Percentiles rank a stretch among this genome's conserved stretches.
Evolutionary conservation across 1,140 invertebrate genomes (phyloP).

Genomic region (Bombyx mandarina): DNA sequence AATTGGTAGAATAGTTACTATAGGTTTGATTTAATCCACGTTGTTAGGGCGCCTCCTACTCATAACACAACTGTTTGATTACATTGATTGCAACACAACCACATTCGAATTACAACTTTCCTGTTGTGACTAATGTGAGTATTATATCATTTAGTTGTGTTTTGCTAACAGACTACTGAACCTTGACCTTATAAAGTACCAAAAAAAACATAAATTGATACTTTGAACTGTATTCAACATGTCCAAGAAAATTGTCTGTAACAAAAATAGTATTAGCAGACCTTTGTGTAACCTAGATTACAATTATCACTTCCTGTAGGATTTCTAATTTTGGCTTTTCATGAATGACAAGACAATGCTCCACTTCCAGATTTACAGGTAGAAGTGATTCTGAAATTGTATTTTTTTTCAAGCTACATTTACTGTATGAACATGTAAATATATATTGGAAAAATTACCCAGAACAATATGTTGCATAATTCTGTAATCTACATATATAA

Average conservation of each 20-base stretch:
- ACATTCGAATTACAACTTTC: slow-evolving; percentile 13
- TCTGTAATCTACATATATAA: too few species aligned
- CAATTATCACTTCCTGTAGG: slow-evolving; percentile 34
- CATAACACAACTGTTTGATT: slow-evolving; percentile 31
- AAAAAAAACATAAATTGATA: slow-evolving; percentile 6
- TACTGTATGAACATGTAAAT: too few species aligned
- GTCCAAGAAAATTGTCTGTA: not conserved
- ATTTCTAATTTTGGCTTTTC: slow-evolving; percentile 42
- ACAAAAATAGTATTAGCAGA: slow-evolving; percentile 32
- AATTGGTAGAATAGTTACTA: slow-evolving; percentile 26
- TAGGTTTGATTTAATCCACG: slow-evolving; percentile 36
- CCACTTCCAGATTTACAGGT: slow-evolving; percentile 16
- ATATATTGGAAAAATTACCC: too few species aligned
- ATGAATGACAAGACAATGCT: slow-evolving; percentile 29
- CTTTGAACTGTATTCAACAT: slow-evolving; percentile 2
- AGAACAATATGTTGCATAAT: too few species aligned
- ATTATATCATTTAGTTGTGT: slow-evolving; percentile 9
- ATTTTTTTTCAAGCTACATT: too few species aligned
- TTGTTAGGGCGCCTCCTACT: slow-evolving; percentile 37
- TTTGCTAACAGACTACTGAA: slow-evolving; percentile 2
- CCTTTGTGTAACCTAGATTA: slow-evolving; percentile 48
- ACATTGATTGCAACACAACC: slow-evolving; percentile 14
- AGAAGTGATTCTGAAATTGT: too few species aligned
- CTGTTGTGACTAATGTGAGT: slow-evolving; percentile 12
- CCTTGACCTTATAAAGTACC: slow-evolving; percentile 8